phyloP scores from a whole-genome alignment of 2,797 vertebrate species.

The Thunnus albacares region DNA sequence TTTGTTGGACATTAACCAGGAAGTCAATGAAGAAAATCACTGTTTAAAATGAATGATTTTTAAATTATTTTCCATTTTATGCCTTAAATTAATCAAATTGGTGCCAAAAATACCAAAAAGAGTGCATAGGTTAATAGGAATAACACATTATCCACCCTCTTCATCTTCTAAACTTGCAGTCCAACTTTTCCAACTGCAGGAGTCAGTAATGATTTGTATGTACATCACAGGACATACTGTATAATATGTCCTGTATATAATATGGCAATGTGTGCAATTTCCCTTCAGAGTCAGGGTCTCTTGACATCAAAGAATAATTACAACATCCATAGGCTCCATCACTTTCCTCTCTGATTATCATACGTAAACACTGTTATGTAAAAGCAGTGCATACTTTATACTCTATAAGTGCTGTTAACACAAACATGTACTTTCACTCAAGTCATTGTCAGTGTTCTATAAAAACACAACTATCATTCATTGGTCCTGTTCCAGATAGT shows the following conservation, averaged over 20 bases:
- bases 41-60: not conserved
- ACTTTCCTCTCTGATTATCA: constrained; percentile 32
- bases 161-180: not conserved
- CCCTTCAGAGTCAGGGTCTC: not conserved
- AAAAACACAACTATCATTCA: constrained; percentile 7
- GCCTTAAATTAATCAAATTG: not conserved
- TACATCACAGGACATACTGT: not conserved
- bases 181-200: not conserved
- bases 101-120: too few species aligned
- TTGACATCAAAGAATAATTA: constrained; percentile 25
- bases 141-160: not conserved
- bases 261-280: too few species aligned
- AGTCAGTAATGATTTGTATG: not conserved
- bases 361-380: not conserved
- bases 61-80: too few species aligned
- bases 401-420: not conserved
- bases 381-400: not conserved
- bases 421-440: not conserved
- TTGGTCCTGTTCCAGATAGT: not conserved
- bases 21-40: too few species aligned
- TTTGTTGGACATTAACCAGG: too few species aligned
- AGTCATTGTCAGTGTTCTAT: not conserved
- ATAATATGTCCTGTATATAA: too few species aligned
- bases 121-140: too few species aligned
- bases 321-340: not conserved